Evolutionary conservation across 2,797 vertebrate genomes (phyloP).

Genomic region (Scomberomorus guttatus): DNA sequence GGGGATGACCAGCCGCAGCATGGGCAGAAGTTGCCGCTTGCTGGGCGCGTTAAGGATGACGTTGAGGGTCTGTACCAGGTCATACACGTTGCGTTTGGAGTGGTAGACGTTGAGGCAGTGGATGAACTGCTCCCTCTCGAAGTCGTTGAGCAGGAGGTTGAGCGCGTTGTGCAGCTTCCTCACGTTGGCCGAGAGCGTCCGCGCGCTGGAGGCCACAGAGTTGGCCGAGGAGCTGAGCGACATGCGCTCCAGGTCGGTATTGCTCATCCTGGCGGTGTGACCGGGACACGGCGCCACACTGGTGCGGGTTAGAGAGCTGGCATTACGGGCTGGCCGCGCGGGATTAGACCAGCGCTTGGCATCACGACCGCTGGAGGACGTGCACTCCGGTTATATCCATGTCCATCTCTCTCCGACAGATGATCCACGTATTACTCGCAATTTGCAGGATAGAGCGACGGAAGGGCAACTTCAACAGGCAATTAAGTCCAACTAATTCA

Average conservation of each 20-base stretch:
- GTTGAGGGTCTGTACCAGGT: slow-evolving; percentile 95
- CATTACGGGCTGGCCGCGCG: slow-evolving; percentile 55
- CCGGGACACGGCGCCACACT: slow-evolving; percentile 69
- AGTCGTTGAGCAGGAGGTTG: slow-evolving; percentile 92
- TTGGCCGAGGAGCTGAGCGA: slow-evolving; percentile 87
- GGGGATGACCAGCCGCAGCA: slow-evolving; percentile 96
- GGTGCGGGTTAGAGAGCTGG: slow-evolving; percentile 67
- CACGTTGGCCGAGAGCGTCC: slow-evolving; percentile 94
- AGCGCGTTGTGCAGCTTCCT: slow-evolving; percentile 95
- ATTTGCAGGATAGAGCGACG: neutral
- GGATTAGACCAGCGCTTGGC: slow-evolving; percentile 63
- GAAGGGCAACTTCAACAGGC: slow-evolving; percentile 6
- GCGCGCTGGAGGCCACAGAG: slow-evolving; percentile 87
- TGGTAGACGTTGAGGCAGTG: slow-evolving; percentile 98
- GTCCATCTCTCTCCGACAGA: slow-evolving; percentile 10
- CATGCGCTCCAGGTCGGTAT: slow-evolving; percentile 90
- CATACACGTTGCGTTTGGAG: slow-evolving; percentile 96
- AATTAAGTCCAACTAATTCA: slow-evolving; percentile 31
- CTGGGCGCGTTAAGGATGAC: slow-evolving; percentile 94
- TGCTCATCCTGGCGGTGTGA: slow-evolving; percentile 86
- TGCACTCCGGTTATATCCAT: slow-evolving; percentile 59
- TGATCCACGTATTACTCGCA: slow-evolving; percentile 24
- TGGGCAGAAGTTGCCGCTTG: slow-evolving; percentile 94
- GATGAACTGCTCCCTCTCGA: slow-evolving; percentile 95
- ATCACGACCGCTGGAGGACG: slow-evolving; percentile 69